Evolutionary conservation across 2,797 vertebrate genomes (phyloP), one percentile per base, ranked within the genome.

Genomic region (Sciurus carolinensis): DNA sequence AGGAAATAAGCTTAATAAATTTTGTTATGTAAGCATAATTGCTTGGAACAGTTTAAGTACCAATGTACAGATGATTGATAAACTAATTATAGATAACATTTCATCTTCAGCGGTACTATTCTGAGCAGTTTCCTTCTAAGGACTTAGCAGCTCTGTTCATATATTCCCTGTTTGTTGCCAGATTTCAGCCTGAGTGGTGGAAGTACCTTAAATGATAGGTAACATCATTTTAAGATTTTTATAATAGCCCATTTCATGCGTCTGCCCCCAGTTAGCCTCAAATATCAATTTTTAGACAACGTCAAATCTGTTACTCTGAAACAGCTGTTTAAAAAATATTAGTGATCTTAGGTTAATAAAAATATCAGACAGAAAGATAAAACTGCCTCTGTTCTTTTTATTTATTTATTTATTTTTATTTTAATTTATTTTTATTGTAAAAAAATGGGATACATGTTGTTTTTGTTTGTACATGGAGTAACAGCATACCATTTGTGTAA

Each of bases 1-100:
- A 24, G 12, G 6, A 87, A 79, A 62, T 79, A 44, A 86, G 36
- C 44, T 73, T 82, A 54, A 73, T 50, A 2, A n/a, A 15, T 84
- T 79, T 33, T 59, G 39, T 84, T 90, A 28, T 85, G 26, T 69
- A 85, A 90, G 69, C 9, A 3, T 64, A 22, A 79, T 86, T 95
- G n/a, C 81, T 90, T 80, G 14, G 76, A 52, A 94, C 66, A 81
- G 54, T 93, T 81, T 87, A 87, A 86, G 18, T 87, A 90, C 50
- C 26, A 33, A 3, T 84, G 26, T 72, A 42, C 36, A 90, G 47
- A 71, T 30, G 57, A 14, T 94, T 83, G 69, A 42, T 71, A 69
- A 50, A 52, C 22, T 71, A 77, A 64, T 62, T 90, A 59, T 94
- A 39, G 79, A 79, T 52, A 64, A 36, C 36, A 42, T 81, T 26